Evolutionary conservation across 1,140 invertebrate species (phyloP).

Genomic region (Drosophila teissieri): DNA sequence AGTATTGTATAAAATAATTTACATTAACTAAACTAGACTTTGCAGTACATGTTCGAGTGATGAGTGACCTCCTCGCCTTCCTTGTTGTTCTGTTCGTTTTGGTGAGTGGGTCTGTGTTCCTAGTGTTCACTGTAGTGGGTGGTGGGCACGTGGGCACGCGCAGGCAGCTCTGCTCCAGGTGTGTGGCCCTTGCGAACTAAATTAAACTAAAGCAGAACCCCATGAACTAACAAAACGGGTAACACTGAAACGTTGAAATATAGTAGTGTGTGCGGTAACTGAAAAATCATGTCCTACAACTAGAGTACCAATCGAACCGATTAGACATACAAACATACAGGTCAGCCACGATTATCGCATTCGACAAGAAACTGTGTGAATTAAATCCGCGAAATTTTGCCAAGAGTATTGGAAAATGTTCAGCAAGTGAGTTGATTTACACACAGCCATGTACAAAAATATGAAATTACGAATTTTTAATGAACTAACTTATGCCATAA

Average conservation of each 20-base stretch:
- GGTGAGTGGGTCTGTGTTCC: conserved; percentile 18
- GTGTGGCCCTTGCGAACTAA: conserved; percentile 69
- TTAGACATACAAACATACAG: conserved; percentile 33
- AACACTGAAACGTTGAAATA: conserved; percentile 39
- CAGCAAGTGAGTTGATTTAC: background rate
- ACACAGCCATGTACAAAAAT: background rate
- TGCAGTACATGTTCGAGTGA: conserved; percentile 38
- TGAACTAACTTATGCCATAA: background rate
- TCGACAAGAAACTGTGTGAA: background rate
- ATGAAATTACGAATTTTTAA: background rate
- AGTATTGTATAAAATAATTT: conserved; percentile 80
- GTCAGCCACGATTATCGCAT: conserved; percentile 1
- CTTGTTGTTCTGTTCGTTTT: conserved; percentile 9
- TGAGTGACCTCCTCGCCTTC: conserved; percentile 20
- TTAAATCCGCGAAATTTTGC: background rate
- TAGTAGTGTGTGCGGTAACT: conserved; percentile 14
- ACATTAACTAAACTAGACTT: conserved; percentile 78
- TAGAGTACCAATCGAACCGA: conserved; percentile 50
- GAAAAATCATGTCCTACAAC: conserved; percentile 40
- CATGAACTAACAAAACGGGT: conserved; percentile 41
- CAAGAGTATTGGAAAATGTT: background rate
- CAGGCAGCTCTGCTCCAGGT: conserved; percentile 60
- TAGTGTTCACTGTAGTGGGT: conserved; percentile 22
- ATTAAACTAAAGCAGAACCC: conserved; percentile 72
- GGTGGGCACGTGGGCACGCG: conserved; percentile 38